phyloP scores from a whole-genome alignment of 2,797 vertebrate species.

The Amblyraja radiata region DNA sequence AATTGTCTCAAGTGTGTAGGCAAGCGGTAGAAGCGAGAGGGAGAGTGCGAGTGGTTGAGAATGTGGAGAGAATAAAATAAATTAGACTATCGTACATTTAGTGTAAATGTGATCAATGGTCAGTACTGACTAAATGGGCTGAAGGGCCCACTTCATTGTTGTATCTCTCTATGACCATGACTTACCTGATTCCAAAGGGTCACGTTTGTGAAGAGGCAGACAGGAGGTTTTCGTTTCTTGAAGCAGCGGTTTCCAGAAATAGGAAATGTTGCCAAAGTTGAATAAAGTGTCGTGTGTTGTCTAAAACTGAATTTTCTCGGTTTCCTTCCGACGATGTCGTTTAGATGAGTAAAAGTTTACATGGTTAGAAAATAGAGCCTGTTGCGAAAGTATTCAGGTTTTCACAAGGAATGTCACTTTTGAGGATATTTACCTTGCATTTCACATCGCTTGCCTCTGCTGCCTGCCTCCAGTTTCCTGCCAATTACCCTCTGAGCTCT shows the following conservation, averaged over 20 bases:
- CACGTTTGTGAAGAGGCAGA: not conserved
- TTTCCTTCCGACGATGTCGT: not conserved
- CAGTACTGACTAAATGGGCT: no score
- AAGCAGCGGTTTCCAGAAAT: not conserved
- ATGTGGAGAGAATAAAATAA: no score
- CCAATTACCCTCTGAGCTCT: not conserved
- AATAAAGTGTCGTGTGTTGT: not conserved
- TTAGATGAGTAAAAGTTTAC: not conserved
- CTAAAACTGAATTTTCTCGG: not conserved
- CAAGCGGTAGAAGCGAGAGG: no score
- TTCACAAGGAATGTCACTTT: not conserved
- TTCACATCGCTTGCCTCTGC: not conserved
- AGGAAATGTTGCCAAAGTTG: not conserved
- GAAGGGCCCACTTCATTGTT: no score
- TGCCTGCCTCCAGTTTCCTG: not conserved
- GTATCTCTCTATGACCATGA: not conserved
- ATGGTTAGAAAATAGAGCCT: not conserved
- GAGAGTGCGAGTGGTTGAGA: no score
- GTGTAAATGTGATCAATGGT: no score
- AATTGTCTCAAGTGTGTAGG: no score
- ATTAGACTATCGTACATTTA: no score
- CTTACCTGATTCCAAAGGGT: not conserved
- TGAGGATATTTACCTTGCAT: not conserved
- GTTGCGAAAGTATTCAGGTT: not conserved
- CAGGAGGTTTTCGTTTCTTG: not conserved